These are phyloP conservation scores for Pseudococcus jackbeardsleyi DNA, from an alignment of 2,888 invertebrate species.

Conservation along the genomic window DNA sequence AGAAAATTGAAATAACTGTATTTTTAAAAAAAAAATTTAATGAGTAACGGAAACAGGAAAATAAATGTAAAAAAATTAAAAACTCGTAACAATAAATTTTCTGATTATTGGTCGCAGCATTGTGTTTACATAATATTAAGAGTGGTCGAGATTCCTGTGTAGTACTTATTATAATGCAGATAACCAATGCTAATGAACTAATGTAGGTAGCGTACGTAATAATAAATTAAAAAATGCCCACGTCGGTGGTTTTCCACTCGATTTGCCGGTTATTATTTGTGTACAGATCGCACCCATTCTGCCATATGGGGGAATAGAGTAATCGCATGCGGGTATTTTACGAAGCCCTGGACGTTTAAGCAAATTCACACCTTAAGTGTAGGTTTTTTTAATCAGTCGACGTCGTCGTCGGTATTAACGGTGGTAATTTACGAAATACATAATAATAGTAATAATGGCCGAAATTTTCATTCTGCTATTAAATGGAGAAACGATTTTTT, in stretches of 20 bases:
- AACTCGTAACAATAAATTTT: too few species aligned
- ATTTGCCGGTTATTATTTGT: too few species aligned
- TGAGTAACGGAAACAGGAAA: too few species aligned
- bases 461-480: neutral
- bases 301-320: neutral
- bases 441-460: conserved; percentile 39
- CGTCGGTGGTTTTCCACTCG: neutral
- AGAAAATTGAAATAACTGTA: too few species aligned
- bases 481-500: neutral
- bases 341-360: neutral
- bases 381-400: conserved; percentile 33
- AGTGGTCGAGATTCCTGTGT: too few species aligned
- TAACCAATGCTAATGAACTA: conserved; percentile 45
- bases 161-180: too few species aligned
- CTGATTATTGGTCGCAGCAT: neutral
- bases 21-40: too few species aligned
- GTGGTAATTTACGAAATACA: conserved; percentile 9
- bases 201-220: conserved; percentile 27
- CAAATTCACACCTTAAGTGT: conserved; percentile 30
- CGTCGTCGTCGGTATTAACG: neutral
- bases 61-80: too few species aligned
- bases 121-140: neutral
- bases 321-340: neutral
- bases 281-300: neutral
- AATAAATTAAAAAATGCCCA: conserved; percentile 37